phyloP scores from a whole-genome alignment of 2,113 vertebrate genomes.

The Cavia porcellus region DNA sequence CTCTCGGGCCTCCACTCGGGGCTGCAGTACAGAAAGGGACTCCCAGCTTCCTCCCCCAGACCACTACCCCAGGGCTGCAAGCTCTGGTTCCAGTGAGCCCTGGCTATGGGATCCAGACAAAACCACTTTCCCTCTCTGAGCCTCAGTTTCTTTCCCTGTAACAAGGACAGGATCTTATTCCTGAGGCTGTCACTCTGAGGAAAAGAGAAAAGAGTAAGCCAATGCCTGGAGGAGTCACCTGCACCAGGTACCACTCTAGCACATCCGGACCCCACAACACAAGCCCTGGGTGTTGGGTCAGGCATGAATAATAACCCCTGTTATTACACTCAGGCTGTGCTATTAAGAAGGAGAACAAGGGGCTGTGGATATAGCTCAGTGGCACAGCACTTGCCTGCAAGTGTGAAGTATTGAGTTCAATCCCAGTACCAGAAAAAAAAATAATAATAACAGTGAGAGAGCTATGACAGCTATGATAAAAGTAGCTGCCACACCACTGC shows the following conservation, averaged over 20 bases:
- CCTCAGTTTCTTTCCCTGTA: slow-evolving; percentile 32
- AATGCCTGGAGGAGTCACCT: background rate
- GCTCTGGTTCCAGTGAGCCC: slow-evolving; percentile 13
- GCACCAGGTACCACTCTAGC: background rate
- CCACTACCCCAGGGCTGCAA: background rate
- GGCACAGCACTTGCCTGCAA: too few relatives aligned
- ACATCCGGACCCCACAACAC: background rate
- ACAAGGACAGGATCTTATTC: background rate
- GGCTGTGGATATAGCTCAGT: too few relatives aligned
- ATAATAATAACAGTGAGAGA: background rate
- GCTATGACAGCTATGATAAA: too few relatives aligned
- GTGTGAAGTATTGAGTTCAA: too few relatives aligned
- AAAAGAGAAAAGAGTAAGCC: background rate
- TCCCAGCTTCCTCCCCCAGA: background rate
- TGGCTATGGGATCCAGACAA: background rate
- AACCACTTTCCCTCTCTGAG: slow-evolving; percentile 48
- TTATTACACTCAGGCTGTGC: background rate
- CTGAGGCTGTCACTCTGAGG: background rate
- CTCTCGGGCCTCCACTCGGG: background rate
- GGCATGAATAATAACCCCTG: background rate
- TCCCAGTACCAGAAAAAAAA: too few relatives aligned
- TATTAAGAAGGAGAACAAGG: background rate
- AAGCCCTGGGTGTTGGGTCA: background rate
- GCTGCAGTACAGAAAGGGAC: background rate
- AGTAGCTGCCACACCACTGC: background rate